Evolutionary conservation across 2,888 invertebrate genomes (phyloP), one percentile per base, ranked within the genome.

Genomic region (Himalopsyche japonica): DNA sequence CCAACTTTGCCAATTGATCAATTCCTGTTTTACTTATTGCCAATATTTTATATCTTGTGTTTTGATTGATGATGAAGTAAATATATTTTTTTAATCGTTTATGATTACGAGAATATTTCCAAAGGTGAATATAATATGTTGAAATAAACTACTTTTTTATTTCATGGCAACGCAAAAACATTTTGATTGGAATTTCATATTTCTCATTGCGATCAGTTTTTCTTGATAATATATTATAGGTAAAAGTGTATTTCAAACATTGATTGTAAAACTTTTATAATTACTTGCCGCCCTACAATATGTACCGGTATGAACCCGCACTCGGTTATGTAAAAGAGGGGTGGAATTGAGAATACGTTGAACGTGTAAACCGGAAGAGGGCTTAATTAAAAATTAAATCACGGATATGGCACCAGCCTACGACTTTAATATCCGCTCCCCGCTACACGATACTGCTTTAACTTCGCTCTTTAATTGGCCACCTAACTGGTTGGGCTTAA

Each of bases 351-450:
- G 37, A 76, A 76, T 76, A 76, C 32, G 37, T 37, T 4, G 27
- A 77, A 77, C 77, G 77, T 37, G 37, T 77, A 43, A 20, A 43
- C 34, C 37, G 43, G 47, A 79, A 79, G 27, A 24, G 79, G 79
- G 47, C 79, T 43, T 47, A 79, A 79, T 79, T 79, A 79, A 79
- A 79, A 37, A 79, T 79, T 79, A 79, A 79, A 79, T 79, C 79
- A 43, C 79, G 43, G 43, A 79, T 34, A 43, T 43, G 79, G 79
- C 43, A 79, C 79, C 77, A 37, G 37, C 27, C 79, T 27, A 79
- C 37, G 43, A 47, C 47, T 79, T 79, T 79, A 79, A 79, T 79
- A 37, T 79, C 79, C 79, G 79, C 34, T 43, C n/a, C 57, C 20
- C 20, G 8, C 20, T 57, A 20, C 20, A 20, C 57, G 57, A 20